phyloP scores from a whole-genome alignment of 1,140 invertebrate genomes.

The Heliconius himera region DNA sequence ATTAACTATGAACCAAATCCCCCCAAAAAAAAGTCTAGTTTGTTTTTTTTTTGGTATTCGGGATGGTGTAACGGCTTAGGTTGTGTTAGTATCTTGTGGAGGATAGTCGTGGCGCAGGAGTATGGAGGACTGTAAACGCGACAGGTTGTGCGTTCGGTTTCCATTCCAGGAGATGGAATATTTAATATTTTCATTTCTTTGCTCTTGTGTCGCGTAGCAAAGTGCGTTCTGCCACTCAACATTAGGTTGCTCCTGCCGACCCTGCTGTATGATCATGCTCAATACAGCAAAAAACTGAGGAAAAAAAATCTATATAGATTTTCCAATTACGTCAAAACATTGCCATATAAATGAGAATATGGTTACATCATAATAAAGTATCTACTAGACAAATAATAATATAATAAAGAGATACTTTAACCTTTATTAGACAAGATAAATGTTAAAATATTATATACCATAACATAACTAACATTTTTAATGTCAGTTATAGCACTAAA shows the following conservation, averaged over 20 bases:
- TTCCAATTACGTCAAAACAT: background rate
- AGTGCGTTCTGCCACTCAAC: slow-evolving; percentile 12
- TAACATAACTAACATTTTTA: slow-evolving; percentile 39
- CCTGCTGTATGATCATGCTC: no score
- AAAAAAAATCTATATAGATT: background rate
- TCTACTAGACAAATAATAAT: background rate
- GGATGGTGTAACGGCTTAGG: slow-evolving; percentile 51
- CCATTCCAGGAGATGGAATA: no score
- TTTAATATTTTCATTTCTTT: no score
- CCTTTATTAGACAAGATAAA: background rate
- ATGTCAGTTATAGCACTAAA: slow-evolving; percentile 59
- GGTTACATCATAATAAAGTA: background rate
- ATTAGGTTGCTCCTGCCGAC: no score
- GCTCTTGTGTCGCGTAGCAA: no score
- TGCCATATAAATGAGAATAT: background rate
- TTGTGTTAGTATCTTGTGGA: background rate
- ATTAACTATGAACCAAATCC: slow-evolving; percentile 35
- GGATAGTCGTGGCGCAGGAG: no score
- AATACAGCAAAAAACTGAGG: no score
- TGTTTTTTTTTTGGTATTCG: slow-evolving; percentile 40
- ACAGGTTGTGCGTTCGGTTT: no score
- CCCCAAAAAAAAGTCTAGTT: background rate
- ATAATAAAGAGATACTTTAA: background rate
- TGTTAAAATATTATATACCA: slow-evolving; percentile 17
- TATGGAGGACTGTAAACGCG: no score